phyloP scores from a whole-genome alignment of 2,797 vertebrate genomes.

The Sylvia borin region DNA sequence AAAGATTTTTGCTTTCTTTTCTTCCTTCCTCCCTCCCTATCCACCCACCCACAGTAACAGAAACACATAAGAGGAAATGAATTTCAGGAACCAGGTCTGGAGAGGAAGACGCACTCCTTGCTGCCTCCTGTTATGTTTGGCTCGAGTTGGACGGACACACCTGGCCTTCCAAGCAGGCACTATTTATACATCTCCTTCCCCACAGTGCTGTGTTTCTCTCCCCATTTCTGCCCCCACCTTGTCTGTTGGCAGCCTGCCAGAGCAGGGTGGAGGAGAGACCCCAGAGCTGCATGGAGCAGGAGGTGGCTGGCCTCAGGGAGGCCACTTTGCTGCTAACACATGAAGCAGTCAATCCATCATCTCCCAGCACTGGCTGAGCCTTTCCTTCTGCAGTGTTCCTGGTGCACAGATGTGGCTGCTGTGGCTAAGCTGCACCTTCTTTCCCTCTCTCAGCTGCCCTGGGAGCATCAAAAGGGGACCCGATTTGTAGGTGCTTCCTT shows the following conservation, averaged over 20 bases:
- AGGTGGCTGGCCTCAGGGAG: neutral
- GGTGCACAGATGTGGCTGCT: neutral
- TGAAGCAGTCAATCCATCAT: neutral
- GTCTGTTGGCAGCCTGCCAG: neutral
- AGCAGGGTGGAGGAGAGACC: neutral
- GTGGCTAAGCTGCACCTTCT: neutral
- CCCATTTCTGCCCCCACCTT: neutral
- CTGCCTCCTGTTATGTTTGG: constrained; percentile 57
- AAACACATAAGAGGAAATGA: constrained; percentile 18
- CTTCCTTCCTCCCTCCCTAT: constrained; percentile 13
- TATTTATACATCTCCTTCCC: constrained; percentile 51
- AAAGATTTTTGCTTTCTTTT: constrained; percentile 46
- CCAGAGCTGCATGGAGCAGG: rapidly evolving
- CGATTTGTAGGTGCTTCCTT: neutral
- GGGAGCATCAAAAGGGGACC: neutral
- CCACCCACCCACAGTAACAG: neutral
- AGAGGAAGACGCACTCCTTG: neutral
- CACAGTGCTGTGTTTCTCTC: neutral
- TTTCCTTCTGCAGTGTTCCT: neutral
- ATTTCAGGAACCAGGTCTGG: constrained; percentile 30
- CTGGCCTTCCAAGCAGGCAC: constrained; percentile 20
- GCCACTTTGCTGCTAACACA: neutral
- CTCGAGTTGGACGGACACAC: neutral
- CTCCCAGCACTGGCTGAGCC: rapidly evolving
- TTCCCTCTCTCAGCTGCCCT: neutral